Evolutionary conservation across 2,888 invertebrate species (phyloP).

Genomic region (Cheilosia pagana): DNA sequence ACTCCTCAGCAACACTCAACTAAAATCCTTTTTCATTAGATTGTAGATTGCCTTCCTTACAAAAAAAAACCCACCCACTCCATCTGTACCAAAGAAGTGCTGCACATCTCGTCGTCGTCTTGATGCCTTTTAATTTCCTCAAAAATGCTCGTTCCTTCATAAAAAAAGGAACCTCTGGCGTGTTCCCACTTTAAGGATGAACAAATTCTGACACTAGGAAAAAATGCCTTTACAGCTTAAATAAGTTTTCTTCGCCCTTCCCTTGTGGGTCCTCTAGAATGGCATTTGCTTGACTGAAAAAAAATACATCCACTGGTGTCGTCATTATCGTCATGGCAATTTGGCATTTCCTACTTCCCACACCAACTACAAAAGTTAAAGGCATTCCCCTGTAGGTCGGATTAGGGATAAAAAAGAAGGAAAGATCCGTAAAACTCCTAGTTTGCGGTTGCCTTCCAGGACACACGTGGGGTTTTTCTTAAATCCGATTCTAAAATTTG

Average conservation of each 20-base stretch:
- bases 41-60: conserved; percentile 34
- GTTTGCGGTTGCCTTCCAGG: conserved; percentile 22
- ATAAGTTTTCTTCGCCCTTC: conserved; percentile 24
- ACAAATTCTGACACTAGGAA: conserved; percentile 52
- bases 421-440: conserved; percentile 15
- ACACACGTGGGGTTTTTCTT: conserved; percentile 4
- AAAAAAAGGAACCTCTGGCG: conserved; percentile 2
- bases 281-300: conserved; percentile 35
- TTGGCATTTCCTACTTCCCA: conserved; percentile 36
- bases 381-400: conserved; percentile 14
- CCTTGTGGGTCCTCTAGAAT: conserved; percentile 13
- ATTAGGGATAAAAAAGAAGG: conserved; percentile 14
- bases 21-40: conserved; percentile 46
- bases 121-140: conserved; percentile 56
- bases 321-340: conserved; percentile 56
- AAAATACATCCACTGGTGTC: conserved; percentile 39
- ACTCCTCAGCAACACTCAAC: conserved; percentile 29
- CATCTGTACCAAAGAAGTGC: not conserved
- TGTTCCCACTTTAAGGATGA: conserved; percentile 42
- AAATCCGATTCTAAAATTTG: conserved; percentile 30
- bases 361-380: conserved; percentile 21
- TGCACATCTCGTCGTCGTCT: conserved; percentile 16
- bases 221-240: conserved; percentile 51
- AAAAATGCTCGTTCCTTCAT: conserved; percentile 38
- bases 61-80: not conserved